phyloP scores from a whole-genome alignment of 2,113 vertebrate genomes.

The Gymnogyps californianus region DNA sequence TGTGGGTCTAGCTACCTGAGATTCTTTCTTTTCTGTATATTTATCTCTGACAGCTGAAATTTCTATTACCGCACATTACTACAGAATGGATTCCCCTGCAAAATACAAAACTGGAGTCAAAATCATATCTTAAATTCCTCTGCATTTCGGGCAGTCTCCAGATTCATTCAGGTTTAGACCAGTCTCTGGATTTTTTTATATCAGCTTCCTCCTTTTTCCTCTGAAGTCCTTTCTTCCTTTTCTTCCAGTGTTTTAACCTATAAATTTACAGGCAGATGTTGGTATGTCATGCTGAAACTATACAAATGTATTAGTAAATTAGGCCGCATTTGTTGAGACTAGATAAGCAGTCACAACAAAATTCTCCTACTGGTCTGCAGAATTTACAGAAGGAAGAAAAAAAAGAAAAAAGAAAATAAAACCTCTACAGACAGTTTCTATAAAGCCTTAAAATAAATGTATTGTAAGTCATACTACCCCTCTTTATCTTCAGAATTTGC shows the following conservation, averaged over 20 bases:
- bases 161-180: not conserved
- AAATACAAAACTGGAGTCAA: not conserved
- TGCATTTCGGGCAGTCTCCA: not conserved
- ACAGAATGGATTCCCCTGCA: not conserved
- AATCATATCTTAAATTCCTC: not conserved
- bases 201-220: not conserved
- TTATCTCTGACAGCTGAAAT: not conserved
- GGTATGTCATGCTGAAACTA: not conserved
- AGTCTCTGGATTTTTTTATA: not conserved
- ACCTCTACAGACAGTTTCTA: not conserved
- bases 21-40: not conserved
- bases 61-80: accelerated
- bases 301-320: not conserved
- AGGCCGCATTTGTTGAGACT: not conserved
- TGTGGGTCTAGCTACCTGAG: not conserved
- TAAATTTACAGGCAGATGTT: not conserved
- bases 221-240: not conserved
- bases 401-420: accelerated
- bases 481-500: not conserved
- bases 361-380: not conserved
- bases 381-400: not conserved
- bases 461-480: not conserved
- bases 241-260: not conserved
- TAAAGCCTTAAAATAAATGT: not conserved
- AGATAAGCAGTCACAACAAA: not conserved